Percentiles rank a stretch among this genome's conserved stretches.
phyloP scores from a whole-genome alignment of 23 tunicate species.

The Halocynthia roretzi region DNA sequence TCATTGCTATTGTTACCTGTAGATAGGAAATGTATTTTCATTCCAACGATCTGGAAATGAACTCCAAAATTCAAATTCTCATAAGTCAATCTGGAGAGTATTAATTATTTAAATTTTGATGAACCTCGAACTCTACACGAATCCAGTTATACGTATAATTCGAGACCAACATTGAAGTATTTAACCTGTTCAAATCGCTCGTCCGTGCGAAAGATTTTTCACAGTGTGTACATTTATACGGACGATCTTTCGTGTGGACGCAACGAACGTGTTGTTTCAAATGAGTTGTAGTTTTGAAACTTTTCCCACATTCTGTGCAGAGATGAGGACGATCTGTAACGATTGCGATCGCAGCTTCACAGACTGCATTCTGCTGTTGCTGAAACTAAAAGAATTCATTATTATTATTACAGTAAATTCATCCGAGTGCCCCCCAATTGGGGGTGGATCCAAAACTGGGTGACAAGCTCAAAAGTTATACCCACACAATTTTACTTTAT shows the following conservation, averaged over 20 bases:
- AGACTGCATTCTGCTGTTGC: conserved; percentile 38
- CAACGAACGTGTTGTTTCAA: conserved; percentile 86
- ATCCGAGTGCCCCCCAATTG: too few species aligned
- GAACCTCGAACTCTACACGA: background rate
- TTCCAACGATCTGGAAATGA: too few species aligned
- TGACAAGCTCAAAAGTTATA: too few species aligned
- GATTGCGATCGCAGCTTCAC: conserved; percentile 52
- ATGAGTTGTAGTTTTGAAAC: conserved; percentile 88
- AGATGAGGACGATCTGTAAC: conserved; percentile 78
- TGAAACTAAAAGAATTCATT: too few species aligned
- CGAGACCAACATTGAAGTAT: background rate
- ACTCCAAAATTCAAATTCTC: too few species aligned
- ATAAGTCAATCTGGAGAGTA: background rate
- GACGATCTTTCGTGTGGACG: conserved; percentile 85
- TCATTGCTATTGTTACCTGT: too few species aligned
- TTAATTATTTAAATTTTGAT: background rate
- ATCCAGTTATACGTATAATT: background rate
- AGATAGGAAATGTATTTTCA: too few species aligned
- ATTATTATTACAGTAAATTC: too few species aligned
- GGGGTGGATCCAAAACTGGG: too few species aligned
- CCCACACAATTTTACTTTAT: too few species aligned
- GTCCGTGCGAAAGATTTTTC: conserved; percentile 77
- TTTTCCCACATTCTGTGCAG: conserved; percentile 78
- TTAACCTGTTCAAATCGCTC: conserved; percentile 89
- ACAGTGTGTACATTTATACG: conserved; percentile 69